Conservation (phyloP, 2,797 vertebrate genomes). For the Vireo griseus region DNA sequence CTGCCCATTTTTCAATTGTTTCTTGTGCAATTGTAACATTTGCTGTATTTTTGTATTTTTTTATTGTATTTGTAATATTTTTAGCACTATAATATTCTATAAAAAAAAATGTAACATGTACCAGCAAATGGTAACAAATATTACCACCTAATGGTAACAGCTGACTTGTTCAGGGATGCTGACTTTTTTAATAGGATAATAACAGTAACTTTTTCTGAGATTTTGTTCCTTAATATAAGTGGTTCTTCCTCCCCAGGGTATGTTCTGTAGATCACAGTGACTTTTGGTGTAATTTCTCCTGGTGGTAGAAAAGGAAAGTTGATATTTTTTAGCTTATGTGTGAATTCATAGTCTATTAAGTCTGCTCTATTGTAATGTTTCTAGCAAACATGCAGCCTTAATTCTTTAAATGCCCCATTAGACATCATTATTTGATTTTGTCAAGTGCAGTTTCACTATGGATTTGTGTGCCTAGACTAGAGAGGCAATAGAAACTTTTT, state of each 20-base stretch:
- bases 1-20: neutral
- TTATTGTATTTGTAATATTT: neutral
- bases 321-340: neutral
- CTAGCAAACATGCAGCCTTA: neutral
- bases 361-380: neutral
- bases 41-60: too few relatives aligned
- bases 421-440: neutral
- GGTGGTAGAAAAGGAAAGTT: neutral
- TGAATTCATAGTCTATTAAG: neutral
- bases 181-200: neutral
- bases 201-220: neutral
- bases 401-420: neutral
- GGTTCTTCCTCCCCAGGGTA: neutral
- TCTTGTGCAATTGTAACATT: neutral
- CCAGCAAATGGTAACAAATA: neutral
- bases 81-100: neutral
- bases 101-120: neutral
- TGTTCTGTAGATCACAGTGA: neutral
- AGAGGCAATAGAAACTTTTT: neutral
- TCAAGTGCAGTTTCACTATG: neutral
- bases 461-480: neutral
- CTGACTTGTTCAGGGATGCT: neutral
- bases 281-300: neutral
- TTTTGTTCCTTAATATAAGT: neutral
- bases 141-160: neutral